These are phyloP conservation scores for Amphipyra tragopoginis DNA, from an alignment of 2,888 invertebrate species.

Conservation along the genomic window DNA sequence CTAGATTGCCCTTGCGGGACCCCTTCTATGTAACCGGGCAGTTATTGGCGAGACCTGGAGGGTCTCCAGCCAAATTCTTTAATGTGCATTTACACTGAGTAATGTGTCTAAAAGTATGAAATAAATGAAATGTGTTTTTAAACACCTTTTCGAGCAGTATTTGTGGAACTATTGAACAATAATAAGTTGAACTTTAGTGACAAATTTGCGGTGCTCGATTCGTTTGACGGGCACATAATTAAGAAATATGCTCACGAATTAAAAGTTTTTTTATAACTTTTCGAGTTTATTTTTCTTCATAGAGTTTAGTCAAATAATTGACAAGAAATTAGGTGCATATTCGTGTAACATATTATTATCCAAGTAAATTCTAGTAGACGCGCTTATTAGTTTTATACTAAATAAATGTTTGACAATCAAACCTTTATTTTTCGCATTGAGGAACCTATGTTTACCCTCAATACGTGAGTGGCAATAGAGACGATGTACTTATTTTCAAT, in stretches of 20 bases:
- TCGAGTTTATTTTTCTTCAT: constrained; percentile 26
- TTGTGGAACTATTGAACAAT: constrained; percentile 28
- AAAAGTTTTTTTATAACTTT: too few relatives aligned
- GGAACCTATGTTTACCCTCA: constrained; percentile 14
- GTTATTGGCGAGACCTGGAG: too few relatives aligned
- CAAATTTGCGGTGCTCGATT: constrained; percentile 18
- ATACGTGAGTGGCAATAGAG: constrained; percentile 31
- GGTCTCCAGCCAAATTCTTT: too few relatives aligned
- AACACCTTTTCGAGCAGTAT: constrained; percentile 11
- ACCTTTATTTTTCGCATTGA: constrained; percentile 42
- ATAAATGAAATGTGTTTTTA: constrained; percentile 21
- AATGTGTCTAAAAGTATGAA: constrained; percentile 13
- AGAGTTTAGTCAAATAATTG: constrained; percentile 1
- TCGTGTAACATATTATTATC: constrained; percentile 33
- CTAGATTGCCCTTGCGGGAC: too few relatives aligned
- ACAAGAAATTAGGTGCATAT: constrained; percentile 45
- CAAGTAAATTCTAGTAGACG: constrained; percentile 48
- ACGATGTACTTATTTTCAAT: constrained; percentile 26
- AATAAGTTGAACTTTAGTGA: constrained; percentile 21
- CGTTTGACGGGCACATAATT: constrained; percentile 11
- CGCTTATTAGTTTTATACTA: constrained; percentile 31
- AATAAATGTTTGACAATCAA: constrained; percentile 46
- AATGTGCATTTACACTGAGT: constrained; percentile 4
- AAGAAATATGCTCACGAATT: constrained; percentile 23
- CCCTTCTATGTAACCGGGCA: too few relatives aligned